Base-by-base conservation (phyloP, 2,888 invertebrate species). In the Sipunculus nudus region DNA sequence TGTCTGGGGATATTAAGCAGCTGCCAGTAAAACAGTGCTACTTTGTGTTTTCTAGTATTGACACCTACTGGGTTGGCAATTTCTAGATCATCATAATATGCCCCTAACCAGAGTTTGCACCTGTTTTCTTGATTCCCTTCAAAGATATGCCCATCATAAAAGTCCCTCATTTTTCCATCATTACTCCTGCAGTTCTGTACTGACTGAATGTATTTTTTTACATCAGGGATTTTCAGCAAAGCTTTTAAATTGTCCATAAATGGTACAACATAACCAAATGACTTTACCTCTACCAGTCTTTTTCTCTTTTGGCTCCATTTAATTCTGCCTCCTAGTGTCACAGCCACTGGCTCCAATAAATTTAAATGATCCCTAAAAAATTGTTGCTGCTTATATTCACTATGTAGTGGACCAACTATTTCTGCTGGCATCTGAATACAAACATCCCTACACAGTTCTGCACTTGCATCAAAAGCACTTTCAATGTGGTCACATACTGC, bases 81-180 rank as follows among this genome's bases (percentile, higher is more conserved):
- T 23, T 54, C 54, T 29, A 54, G 45, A 19, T 54, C 54, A 54
- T 54, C 54, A n/a, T 23, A 16, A 28, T 54, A 54, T 3, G 43
- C 43, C 28, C 29, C n/a, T 32, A 54, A 31, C 10, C 25, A 26
- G 10, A 54, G 29, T 46, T 25, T 28, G 16, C 6, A 8, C 23
- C 4, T 25, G n/a, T 43, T 29, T 29, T 25, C 16, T n/a, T 40
- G 39, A 53, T 53, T 39, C 5, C 13, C 5, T 53, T 53, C 26
- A n/a, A 39, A 40, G 41, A 40, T 40, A 29, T 16, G 2, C 2
- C 31, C 53, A 53, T 53, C 53, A 16, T 29, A 26, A 19, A 53
- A 28, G 31, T 53, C 53, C 28, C 40, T 25, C 41, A 43, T 53
- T 2, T 16, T 6, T 3, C 6, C n/a, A 25, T 53, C 45, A 45